Evolutionary conservation across 2,797 vertebrate genomes (phyloP), one percentile per base, ranked within the genome.

Genomic region (Centroberyx gerrardi): DNA sequence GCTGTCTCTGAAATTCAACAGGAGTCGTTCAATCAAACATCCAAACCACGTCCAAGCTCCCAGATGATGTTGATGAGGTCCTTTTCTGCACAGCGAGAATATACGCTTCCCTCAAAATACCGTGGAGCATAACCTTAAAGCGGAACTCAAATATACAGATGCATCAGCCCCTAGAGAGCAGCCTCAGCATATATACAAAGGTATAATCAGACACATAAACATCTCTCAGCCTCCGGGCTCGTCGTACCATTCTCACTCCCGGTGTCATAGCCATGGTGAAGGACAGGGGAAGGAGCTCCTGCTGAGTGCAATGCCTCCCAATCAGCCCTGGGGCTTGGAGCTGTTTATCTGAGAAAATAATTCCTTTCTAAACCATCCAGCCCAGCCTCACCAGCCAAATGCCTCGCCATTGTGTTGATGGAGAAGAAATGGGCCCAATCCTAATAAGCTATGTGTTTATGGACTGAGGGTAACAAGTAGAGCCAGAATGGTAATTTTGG

Each of bases 341-440:
- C 62, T 87, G 87, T 90, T 90, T 90, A 87, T 87, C 71, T 74
- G 80, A 80, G 62, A 78, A 83, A 80, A 83, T 87, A 84, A 83
- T 79, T 65, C 74, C 56, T 73, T 46, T 84, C 54, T 65, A 85
- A 85, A 76, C 68, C 62, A 7, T 56, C 69, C 66, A 69, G 18
- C 71, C 48, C 62, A 66, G 49, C 53, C 64, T 74, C 62, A 73
- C 55, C 80, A 79, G 75, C 76, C 83, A 88, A 83, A 84, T 62
- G 40, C 53, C 4, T 56, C 56, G 40, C 72, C 64, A 80, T 81
- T 70, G 80, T 90, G 79, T 78, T 84, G 83, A 81, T 83, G 73
- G 62, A 82, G 78, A 62, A 76, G 82, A 81, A 87, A 86, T 78
- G 72, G 73, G 53, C 76, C 77, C 68, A 69, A 62, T 87, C 62